Percentiles rank a stretch among this genome's conserved stretches.
These are phyloP conservation scores for Tiliacea aurago DNA, from an alignment of 2,888 invertebrate species.

Conservation along the genomic window DNA sequence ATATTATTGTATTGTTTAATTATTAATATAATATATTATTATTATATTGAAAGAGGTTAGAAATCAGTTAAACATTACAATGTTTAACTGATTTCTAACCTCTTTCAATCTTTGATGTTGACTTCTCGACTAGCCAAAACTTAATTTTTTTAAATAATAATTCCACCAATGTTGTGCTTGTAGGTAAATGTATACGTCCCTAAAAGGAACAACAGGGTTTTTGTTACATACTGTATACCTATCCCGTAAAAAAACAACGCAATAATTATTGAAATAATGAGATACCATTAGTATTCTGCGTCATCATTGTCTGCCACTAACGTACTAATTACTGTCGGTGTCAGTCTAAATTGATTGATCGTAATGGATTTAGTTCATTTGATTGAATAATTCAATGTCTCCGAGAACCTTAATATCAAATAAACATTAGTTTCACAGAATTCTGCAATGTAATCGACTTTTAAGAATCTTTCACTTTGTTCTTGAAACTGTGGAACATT, in stretches of 20 bases:
- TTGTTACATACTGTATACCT: too few species aligned
- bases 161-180: too few species aligned
- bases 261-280: slow-evolving; percentile 39
- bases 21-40: too few species aligned
- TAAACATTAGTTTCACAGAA: slow-evolving; percentile 44
- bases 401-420: slow-evolving; percentile 48
- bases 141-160: too few species aligned
- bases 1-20: too few species aligned
- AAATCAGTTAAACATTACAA: too few species aligned
- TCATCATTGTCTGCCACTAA: slow-evolving; percentile 61
- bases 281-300: slow-evolving; percentile 53
- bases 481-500: slow-evolving; percentile 35
- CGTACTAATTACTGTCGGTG: slow-evolving; percentile 68
- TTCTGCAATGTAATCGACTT: slow-evolving; percentile 40
- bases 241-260: background rate
- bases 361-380: slow-evolving; percentile 52
- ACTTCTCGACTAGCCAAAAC: too few species aligned
- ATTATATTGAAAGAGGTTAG: too few species aligned
- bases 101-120: too few species aligned
- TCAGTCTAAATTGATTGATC: slow-evolving; percentile 66
- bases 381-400: slow-evolving; percentile 59
- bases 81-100: too few species aligned
- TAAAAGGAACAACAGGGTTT: too few species aligned
- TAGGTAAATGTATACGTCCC: too few species aligned
- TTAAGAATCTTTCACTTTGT: slow-evolving; percentile 40